Conservation (phyloP, 2,113 vertebrate genomes). For the Panthera uncia region DNA sequence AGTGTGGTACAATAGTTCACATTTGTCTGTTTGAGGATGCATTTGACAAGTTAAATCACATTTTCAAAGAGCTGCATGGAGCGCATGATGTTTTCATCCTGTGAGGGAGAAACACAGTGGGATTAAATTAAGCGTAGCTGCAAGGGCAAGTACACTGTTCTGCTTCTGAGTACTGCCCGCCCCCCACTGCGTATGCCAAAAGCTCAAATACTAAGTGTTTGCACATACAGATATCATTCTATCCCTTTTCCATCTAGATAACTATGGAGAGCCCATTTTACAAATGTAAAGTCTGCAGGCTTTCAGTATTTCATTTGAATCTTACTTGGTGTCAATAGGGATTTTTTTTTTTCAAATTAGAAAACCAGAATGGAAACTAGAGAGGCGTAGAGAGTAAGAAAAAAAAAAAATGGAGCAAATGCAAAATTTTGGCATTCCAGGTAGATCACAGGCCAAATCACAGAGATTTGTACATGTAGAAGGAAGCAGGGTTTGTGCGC, state of each 20-base stretch:
- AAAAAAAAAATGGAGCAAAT: not conserved
- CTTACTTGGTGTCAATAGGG: not conserved
- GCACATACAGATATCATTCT: not conserved
- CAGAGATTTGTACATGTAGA: not conserved
- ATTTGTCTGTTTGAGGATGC: slow-evolving; percentile 77
- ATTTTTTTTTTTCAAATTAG: not conserved
- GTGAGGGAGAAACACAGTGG: slow-evolving; percentile 71
- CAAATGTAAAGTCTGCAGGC: not conserved
- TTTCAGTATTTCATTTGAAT: not conserved
- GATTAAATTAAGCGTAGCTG: not conserved
- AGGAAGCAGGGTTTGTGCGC: not conserved
- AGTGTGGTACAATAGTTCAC: slow-evolving; percentile 78
- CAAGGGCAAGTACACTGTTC: not conserved
- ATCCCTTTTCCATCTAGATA: not conserved
- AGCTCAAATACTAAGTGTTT: not conserved
- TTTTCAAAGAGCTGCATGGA: slow-evolving; percentile 99
- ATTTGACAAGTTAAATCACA: slow-evolving; percentile 90
- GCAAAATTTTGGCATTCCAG: not conserved
- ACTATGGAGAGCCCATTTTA: not conserved
- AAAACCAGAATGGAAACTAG: not conserved
- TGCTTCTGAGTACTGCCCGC: not conserved
- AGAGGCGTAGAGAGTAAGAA: not conserved
- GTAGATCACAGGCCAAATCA: not conserved
- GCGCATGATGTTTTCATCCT: slow-evolving; percentile 99
- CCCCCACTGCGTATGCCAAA: not conserved